phyloP scores from a whole-genome alignment of 2,888 invertebrate genomes.

The Eupithecia subfuscata region DNA sequence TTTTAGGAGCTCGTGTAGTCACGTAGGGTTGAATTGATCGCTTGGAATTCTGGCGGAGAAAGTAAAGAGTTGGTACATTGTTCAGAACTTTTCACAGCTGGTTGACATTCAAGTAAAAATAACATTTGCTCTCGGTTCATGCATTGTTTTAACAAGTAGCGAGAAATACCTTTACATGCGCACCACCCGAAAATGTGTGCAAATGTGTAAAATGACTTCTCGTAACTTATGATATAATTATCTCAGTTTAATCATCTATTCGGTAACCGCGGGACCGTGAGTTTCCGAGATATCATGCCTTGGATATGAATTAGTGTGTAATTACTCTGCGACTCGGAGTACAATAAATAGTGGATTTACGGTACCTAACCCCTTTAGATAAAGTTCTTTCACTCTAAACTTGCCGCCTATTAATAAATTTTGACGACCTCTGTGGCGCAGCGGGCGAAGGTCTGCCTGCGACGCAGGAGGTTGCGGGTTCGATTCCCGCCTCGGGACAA shows the following conservation, averaged over 20 bases:
- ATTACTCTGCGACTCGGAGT: not conserved
- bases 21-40: constrained; percentile 1
- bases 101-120: constrained; percentile 6
- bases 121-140: not conserved
- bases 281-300: constrained; percentile 12
- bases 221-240: constrained; percentile 38
- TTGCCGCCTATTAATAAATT: not conserved
- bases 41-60: not conserved
- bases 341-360: not conserved
- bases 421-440: no score
- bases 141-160: constrained; percentile 2
- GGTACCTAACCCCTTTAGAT: not conserved
- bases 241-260: constrained; percentile 37
- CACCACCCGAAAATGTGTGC: constrained; percentile 17
- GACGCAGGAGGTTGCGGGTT: no score
- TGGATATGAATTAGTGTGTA: not conserved
- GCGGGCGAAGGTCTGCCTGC: no score
- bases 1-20: constrained; percentile 8
- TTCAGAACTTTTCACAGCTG: constrained; percentile 5
- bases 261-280: constrained; percentile 28
- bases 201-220: constrained; percentile 30
- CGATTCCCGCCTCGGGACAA: no score
- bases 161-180: not conserved
- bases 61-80: not conserved
- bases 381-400: not conserved